phyloP scores from a whole-genome alignment of 2,888 invertebrate species.

The Caenorhabditis parvicauda region DNA sequence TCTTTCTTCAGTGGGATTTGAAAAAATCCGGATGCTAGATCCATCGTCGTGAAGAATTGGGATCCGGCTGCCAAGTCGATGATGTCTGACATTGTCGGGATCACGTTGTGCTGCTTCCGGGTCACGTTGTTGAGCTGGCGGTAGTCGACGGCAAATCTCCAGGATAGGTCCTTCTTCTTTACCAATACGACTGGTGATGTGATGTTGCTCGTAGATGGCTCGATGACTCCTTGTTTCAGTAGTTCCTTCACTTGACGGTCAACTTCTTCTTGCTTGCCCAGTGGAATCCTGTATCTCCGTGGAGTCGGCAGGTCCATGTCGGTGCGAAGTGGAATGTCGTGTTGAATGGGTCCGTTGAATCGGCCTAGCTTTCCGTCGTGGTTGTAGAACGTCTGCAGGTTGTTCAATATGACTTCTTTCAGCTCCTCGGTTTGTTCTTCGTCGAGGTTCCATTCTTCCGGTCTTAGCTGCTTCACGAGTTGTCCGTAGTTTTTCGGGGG shows the following conservation, averaged over 20 bases:
- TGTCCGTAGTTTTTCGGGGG: background rate
- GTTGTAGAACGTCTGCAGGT: conserved; percentile 1
- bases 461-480: background rate
- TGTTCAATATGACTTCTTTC: background rate
- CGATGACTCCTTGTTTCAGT: conserved; percentile 1
- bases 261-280: background rate
- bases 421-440: background rate
- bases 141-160: conserved; percentile 11
- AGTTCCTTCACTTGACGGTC: conserved; percentile 3
- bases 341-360: conserved; percentile 1
- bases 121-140: conserved; percentile 8
- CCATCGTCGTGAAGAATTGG: conserved; percentile 17
- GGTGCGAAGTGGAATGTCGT: background rate
- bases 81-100: conserved; percentile 7
- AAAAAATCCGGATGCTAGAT: conserved; percentile 22
- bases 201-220: too few species aligned
- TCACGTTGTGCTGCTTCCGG: conserved; percentile 3
- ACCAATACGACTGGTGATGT: too few species aligned
- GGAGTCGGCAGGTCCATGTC: conserved; percentile 2
- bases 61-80: conserved; percentile 4
- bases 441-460: background rate
- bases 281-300: background rate
- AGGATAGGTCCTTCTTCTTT: too few species aligned
- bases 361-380: conserved; percentile 1
- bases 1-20: conserved; percentile 17